Evolutionary conservation across 2,797 vertebrate genomes (phyloP), one percentile per base, ranked within the genome.

Genomic region (Siniperca scherzeri): DNA sequence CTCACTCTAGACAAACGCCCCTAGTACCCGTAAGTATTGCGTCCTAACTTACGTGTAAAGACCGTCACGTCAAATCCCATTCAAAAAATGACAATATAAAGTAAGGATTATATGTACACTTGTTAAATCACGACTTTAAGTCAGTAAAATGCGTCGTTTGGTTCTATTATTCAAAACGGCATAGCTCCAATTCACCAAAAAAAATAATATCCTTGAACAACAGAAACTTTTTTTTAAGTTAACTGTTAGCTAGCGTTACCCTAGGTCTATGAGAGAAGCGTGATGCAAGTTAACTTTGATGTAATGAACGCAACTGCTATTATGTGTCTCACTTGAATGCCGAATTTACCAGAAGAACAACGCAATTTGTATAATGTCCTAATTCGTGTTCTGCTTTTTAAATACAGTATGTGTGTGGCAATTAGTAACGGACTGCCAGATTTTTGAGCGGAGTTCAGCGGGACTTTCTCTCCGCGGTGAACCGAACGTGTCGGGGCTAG

Each of bases 321-420:
- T 27, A 3, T 0, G 48, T 1, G 56, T n/a, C 16, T 38, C 12
- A 16, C 0, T 14, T 70, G 0, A 3, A 1, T 0, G 50, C 61
- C 74, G 62, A 69, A 55, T 40, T 12, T 4, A 22, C 21, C 9
- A 74, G 4, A 19, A 40, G n/a, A 17, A 10, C n/a, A 6, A n/a
- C 2, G 3, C 0, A 1, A 21, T 1, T 5, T 0, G 2, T 0
- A 9, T 65, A 50, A 19, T 0, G 5, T 16, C 0, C 8, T 3
- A 9, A 3, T 11, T 5, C 7, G 3, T 3, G 16, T 38, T 2
- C 0, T 5, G 14, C 0, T 0, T 10, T 3, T 5, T 11, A 0
- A 3, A 14, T 42, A 36, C 36, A 36, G 36, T 12, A 7, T 12
- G 1, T 1, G 4, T 1, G 33, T 16, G 10, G 0, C 0, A 2